These are phyloP conservation scores for Porites lobata DNA, from an alignment of 92 coral and sea anemone genomes.

Conservation along the genomic window DNA sequence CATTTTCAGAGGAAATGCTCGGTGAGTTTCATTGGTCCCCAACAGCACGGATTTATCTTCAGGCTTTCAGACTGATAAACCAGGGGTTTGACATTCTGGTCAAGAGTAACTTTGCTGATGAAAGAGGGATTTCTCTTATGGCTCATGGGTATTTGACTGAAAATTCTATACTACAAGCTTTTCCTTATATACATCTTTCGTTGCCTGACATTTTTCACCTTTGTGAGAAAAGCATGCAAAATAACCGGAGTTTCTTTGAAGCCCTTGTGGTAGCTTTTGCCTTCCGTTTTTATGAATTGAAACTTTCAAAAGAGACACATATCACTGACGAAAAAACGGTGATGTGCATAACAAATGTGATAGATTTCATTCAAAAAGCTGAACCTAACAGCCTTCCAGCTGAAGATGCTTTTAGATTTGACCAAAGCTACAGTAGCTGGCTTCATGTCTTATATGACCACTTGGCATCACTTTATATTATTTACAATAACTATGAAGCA, in stretches of 20 bases:
- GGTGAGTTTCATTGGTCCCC: constrained; percentile 72
- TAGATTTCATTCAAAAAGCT: constrained; percentile 58
- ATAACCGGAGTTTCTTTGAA: constrained; percentile 65
- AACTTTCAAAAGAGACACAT: not conserved
- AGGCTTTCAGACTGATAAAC: constrained; percentile 40
- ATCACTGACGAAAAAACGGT: constrained; percentile 32
- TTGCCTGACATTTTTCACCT: not conserved
- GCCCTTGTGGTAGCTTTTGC: constrained; percentile 58
- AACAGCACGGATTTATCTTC: constrained; percentile 79
- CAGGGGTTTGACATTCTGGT: constrained; percentile 37
- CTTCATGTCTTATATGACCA: constrained; percentile 60
- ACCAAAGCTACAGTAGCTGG: constrained; percentile 77
- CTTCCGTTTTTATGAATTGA: not conserved
- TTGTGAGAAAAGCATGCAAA: not conserved
- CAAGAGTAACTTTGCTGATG: constrained; percentile 70
- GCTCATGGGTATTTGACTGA: constrained; percentile 44
- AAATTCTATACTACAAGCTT: constrained; percentile 46
- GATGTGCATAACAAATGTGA: constrained; percentile 56
- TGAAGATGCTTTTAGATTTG: constrained; percentile 53
- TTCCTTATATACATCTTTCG: not conserved
- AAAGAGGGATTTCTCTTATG: constrained; percentile 57
- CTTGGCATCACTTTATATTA: constrained; percentile 51
- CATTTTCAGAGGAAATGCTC: constrained; percentile 66
- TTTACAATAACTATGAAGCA: not conserved
- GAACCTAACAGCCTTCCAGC: constrained; percentile 61